Conservation (phyloP, 2,888 invertebrate genomes). For the Mimumesa dahlbomi region DNA sequence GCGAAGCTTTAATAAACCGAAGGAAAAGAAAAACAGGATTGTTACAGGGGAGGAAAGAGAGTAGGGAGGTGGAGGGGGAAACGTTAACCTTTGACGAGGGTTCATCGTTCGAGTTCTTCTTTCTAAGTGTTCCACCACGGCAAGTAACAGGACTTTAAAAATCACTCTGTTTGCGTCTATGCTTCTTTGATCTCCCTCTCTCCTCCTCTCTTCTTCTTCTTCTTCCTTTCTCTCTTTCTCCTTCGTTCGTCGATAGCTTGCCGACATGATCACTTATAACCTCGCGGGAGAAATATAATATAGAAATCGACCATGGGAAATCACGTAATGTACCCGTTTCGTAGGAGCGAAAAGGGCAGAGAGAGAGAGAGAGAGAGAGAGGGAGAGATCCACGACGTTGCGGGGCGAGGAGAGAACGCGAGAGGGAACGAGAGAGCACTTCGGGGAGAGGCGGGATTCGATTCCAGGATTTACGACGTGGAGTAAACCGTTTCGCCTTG, state of each 20-base stretch:
- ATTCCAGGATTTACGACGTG: slow-evolving; percentile 66
- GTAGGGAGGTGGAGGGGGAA: too few species aligned
- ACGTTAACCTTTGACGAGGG: background rate
- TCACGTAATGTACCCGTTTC: slow-evolving; percentile 50
- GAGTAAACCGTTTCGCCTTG: slow-evolving; percentile 38
- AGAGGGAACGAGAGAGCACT: slow-evolving; percentile 10
- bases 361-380: slow-evolving; percentile 1
- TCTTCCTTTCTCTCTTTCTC: too few species aligned
- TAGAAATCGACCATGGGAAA: slow-evolving; percentile 58
- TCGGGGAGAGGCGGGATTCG: slow-evolving; percentile 54
- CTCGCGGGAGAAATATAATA: slow-evolving; percentile 43
- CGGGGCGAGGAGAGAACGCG: background rate
- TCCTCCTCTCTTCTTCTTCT: background rate
- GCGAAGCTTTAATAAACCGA: background rate
- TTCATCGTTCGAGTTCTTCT: background rate
- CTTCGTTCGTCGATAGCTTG: background rate
- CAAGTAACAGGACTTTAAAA: too few species aligned
- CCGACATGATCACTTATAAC: slow-evolving; percentile 9
- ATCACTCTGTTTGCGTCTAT: background rate
- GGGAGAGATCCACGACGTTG: too few species aligned
- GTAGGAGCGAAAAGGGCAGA: slow-evolving; percentile 18
- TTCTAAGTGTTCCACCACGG: slow-evolving; percentile 4
- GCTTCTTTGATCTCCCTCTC: background rate
- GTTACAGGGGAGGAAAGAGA: too few species aligned
- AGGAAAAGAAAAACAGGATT: background rate